A percentile compares a stretch with the other conserved stretches of the same genome.
Evolutionary conservation across 37 sponge, comb jelly and placozoan species (phyloP).

Genomic region (Petrosia ficiformis): DNA sequence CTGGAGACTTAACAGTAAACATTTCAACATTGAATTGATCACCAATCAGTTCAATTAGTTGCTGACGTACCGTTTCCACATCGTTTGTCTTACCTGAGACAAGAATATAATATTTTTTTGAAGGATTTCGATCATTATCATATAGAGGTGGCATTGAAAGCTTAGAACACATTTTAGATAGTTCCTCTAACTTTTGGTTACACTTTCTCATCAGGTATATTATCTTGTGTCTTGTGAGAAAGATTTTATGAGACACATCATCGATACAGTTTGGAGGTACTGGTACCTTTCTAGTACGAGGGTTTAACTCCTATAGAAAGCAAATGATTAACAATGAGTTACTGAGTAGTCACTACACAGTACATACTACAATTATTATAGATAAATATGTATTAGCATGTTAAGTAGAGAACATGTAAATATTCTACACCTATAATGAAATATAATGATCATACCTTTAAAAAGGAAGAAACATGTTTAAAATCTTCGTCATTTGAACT

Average conservation of each 20-base stretch:
- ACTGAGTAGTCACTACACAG: neutral
- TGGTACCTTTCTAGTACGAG: neutral
- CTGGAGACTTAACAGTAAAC: constrained; percentile 15
- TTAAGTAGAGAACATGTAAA: neutral
- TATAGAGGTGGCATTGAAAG: neutral
- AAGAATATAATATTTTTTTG: neutral
- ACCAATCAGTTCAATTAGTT: neutral
- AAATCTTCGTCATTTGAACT: neutral
- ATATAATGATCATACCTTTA: neutral
- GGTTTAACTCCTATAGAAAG: neutral
- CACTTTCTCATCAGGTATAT: constrained; percentile 5
- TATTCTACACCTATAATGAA: neutral
- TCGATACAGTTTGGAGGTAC: constrained; percentile 2
- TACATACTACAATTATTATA: neutral
- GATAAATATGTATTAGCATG: neutral
- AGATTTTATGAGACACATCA: neutral
- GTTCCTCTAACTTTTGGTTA: constrained; percentile 7
- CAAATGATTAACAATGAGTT: neutral
- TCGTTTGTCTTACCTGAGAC: constrained; percentile 28
- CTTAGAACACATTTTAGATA: constrained; percentile 11
- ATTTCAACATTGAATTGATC: neutral
- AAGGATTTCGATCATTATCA: constrained; percentile 4
- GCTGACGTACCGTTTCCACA: constrained; percentile 20
- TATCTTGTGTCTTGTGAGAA: constrained; percentile 7
- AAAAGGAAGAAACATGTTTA: neutral